Evolutionary conservation across 2,797 vertebrate genomes (phyloP), one percentile per base, ranked within the genome.

Genomic region (Amblyraja radiata): DNA sequence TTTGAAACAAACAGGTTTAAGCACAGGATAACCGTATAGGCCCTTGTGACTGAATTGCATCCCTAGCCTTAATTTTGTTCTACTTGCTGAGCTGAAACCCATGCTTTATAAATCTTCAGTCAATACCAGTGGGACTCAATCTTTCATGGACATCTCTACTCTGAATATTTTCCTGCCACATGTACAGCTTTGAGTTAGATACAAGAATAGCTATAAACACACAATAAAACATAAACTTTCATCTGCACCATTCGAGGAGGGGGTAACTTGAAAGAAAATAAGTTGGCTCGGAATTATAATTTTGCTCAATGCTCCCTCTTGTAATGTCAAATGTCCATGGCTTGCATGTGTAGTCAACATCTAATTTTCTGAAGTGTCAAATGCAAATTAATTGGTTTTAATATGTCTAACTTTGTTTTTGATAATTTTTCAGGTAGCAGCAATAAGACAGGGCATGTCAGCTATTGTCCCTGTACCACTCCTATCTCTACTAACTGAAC

Each of bases 371-470:
- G 58, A n/a, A 61, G 23, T 84, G 58, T 58, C 28, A 2, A 2
- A 61, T 13, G 28, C 28, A 18, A 63, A n/a, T 10, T 0, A 83
- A 83, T 1, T 10, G 28, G 7, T 83, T 46, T 80, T 1, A 21
- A 6, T 80, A 46, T 63, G 11, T 65, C 2, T n/a, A 8, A 2
- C n/a, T 16, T n/a, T 16, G 0, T 68, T 88, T 88, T 71, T 94
- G 79, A 28, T 94, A 93, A 90, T 94, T 93, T 95, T 94, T 95
- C 65, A 97, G 97, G 96, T 97, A 95, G 95, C 95, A 21, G 96
- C 97, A 58, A 96, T 97, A 95, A 96, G 97, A 94, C 96, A 97
- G 94, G 97, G 97, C 94, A 97, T 97, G 97, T 97, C 97, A 94
- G 96, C 95, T 94, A 97, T 97, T 95, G 96, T 97, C 95, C 97